A percentile compares a stretch with the other conserved stretches of the same genome.
These are phyloP conservation scores for Pangasianodon gigas DNA, from an alignment of 2,113 vertebrate genomes.

Conservation along the genomic window DNA sequence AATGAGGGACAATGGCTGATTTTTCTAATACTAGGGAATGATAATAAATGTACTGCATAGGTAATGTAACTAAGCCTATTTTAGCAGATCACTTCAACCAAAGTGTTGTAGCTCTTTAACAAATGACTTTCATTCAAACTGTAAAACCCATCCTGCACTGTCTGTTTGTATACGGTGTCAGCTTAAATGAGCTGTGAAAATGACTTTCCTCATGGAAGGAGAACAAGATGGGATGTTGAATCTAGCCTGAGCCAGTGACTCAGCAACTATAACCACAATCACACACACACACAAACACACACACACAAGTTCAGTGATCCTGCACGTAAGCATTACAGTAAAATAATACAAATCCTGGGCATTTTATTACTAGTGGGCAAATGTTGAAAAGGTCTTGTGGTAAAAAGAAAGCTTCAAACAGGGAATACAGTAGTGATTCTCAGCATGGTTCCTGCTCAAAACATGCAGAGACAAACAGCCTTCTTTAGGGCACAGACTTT, in stretches of 20 bases:
- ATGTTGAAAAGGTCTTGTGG: constrained; percentile 4
- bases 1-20: background rate
- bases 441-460: constrained; percentile 28
- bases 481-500: constrained; percentile 7
- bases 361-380: constrained; percentile 29
- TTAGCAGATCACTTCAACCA: constrained; percentile 10
- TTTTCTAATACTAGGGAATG: background rate
- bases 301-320: background rate
- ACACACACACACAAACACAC: constrained; percentile 14
- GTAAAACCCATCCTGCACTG: constrained; percentile 27
- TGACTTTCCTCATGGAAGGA: constrained; percentile 33
- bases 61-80: constrained; percentile 2
- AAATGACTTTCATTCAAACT: constrained; percentile 1
- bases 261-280: constrained; percentile 17
- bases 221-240: constrained; percentile 35
- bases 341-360: background rate
- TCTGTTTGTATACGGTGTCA: constrained; percentile 41
- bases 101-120: constrained; percentile 18
- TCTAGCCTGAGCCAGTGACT: constrained; percentile 41
- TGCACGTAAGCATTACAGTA: background rate
- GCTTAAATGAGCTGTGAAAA: constrained; percentile 47
- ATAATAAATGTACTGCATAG: constrained; percentile 27
- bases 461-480: constrained; percentile 8
- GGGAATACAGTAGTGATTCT: constrained; percentile 31
- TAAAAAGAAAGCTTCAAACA: constrained; percentile 18